Evolutionary conservation across 2,113 vertebrate genomes (phyloP).

Genomic region (Tragelaphus buxtoni): DNA sequence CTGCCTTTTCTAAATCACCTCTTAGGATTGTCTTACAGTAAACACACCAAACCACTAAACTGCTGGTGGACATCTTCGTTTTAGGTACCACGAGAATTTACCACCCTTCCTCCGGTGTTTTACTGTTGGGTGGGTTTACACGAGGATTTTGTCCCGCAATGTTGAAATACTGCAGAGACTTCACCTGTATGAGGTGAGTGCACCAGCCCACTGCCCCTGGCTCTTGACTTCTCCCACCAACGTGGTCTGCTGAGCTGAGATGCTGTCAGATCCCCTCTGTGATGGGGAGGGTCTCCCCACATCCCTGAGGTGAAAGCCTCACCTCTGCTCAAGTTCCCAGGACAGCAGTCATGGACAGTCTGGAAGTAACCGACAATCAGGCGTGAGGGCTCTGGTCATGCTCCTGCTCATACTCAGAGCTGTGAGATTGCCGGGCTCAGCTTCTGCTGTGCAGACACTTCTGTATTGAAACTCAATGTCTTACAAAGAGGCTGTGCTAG

Average conservation of each 20-base stretch:
- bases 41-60: neutral
- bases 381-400: neutral
- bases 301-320: neutral
- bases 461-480: neutral
- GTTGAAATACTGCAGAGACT: conserved; percentile 95
- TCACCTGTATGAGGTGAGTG: conserved; percentile 88
- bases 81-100: conserved; percentile 85
- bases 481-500: neutral
- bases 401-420: neutral
- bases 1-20: neutral
- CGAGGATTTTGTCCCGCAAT: conserved; percentile 87
- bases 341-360: neutral
- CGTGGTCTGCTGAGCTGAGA: neutral
- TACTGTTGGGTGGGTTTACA: conserved; percentile 92
- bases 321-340: neutral
- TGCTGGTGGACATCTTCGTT: neutral
- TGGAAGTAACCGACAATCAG: neutral
- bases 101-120: conserved; percentile 91
- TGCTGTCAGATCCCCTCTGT: neutral
- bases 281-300: neutral
- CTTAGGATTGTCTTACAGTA: neutral
- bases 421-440: neutral
- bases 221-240: accelerated
- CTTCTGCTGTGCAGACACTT: neutral
- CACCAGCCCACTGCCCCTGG: accelerated